Evolutionary conservation across 2,888 invertebrate species (phyloP).

Genomic region (Teinopalpus imperialis): DNA sequence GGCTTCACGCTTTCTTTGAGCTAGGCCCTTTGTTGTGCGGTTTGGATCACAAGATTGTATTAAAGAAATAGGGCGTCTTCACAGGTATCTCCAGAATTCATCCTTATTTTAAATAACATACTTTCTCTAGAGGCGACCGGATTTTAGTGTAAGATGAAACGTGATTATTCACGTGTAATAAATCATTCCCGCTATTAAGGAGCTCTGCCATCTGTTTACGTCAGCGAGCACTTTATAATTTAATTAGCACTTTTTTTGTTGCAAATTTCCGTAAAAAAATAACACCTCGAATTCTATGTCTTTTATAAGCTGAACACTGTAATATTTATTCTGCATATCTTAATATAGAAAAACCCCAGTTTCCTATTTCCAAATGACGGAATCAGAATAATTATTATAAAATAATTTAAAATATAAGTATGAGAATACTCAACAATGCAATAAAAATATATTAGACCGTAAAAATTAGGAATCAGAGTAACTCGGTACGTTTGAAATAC

Average conservation of each 20-base stretch:
- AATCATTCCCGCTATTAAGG: constrained; percentile 47
- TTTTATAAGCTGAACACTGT: too few species aligned
- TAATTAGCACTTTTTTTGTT: constrained; percentile 59
- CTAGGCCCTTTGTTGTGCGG: neutral
- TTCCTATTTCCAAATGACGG: too few species aligned
- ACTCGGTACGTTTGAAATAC: too few species aligned
- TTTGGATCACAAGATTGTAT: neutral
- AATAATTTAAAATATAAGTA: too few species aligned
- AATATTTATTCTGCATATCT: too few species aligned
- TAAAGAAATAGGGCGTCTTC: constrained; percentile 20
- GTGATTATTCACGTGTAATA: constrained; percentile 67
- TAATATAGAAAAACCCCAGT: too few species aligned
- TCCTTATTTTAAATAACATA: constrained; percentile 45
- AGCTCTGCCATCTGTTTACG: constrained; percentile 53
- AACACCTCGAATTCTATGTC: too few species aligned
- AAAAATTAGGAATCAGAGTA: too few species aligned
- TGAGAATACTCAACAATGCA: too few species aligned
- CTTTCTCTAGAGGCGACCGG: constrained; percentile 43
- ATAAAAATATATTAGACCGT: too few species aligned
- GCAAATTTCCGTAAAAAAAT: constrained; percentile 31
- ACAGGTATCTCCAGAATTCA: constrained; percentile 42
- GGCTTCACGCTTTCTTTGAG: neutral
- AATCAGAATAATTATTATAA: too few species aligned
- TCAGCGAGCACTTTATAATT: constrained; percentile 51
- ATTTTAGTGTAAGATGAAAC: constrained; percentile 64